These are phyloP conservation scores for Lapara coniferarum DNA, from an alignment of 2,888 invertebrate genomes.

Conservation along the genomic window DNA sequence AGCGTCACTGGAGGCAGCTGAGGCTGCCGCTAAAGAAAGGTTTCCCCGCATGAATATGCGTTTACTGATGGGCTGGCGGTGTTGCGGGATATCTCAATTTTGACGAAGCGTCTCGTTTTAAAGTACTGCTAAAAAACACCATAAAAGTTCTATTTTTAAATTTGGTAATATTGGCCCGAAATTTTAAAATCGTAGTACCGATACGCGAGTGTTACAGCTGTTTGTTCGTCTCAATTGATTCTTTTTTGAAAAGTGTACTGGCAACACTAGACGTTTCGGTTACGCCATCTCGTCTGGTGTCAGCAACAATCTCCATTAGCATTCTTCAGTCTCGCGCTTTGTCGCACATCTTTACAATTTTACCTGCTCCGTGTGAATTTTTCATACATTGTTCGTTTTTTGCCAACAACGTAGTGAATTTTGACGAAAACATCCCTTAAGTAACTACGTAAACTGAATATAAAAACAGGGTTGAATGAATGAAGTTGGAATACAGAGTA, in stretches of 20 bases:
- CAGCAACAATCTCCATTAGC: slow-evolving; percentile 47
- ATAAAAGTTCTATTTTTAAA: too few species aligned
- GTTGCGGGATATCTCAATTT: too few species aligned
- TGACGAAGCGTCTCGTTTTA: too few species aligned
- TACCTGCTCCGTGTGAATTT: slow-evolving; percentile 28
- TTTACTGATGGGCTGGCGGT: neutral
- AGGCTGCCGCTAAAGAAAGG: neutral
- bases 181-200: too few species aligned
- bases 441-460: slow-evolving; percentile 14
- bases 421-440: slow-evolving; percentile 4
- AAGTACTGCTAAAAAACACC: too few species aligned
- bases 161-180: too few species aligned
- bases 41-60: slow-evolving; percentile 25
- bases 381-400: slow-evolving; percentile 14
- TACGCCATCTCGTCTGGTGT: neutral
- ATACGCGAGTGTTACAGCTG: too few species aligned
- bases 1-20: slow-evolving; percentile 19
- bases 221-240: too few species aligned
- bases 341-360: slow-evolving; percentile 36
- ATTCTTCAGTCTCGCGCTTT: slow-evolving; percentile 39
- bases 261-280: neutral
- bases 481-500: neutral
- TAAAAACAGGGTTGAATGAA: slow-evolving; percentile 11
- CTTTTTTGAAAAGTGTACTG: too few species aligned
- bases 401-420: neutral